Percentiles rank a stretch among this genome's conserved stretches.
Conservation (phyloP, 2,113 vertebrate species). For the Peromyscus leucopus region DNA sequence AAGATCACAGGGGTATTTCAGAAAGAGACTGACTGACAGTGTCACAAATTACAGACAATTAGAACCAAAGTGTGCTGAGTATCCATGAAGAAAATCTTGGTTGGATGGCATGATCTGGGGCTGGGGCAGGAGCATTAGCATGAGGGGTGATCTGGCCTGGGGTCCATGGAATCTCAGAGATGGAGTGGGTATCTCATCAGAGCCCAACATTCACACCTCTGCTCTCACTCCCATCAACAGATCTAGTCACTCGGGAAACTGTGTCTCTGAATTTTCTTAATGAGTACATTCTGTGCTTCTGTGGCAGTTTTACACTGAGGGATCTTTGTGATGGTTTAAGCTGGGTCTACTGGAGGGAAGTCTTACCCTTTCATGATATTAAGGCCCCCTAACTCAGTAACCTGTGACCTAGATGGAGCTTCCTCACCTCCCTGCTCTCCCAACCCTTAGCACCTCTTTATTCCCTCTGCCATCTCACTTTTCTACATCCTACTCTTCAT, state of each 20-base stretch:
- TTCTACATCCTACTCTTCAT: background rate
- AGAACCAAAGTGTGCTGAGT: background rate
- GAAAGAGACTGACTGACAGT: background rate
- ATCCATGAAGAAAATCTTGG: background rate
- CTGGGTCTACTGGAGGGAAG: background rate
- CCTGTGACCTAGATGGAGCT: background rate
- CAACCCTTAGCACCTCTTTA: background rate
- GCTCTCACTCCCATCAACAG: background rate
- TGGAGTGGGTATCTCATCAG: rapidly evolving
- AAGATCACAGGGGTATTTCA: background rate
- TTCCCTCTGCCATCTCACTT: background rate
- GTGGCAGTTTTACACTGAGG: background rate
- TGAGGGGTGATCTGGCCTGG: background rate
- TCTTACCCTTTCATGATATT: background rate
- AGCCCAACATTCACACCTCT: background rate
- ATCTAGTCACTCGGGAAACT: background rate
- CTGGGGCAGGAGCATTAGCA: background rate
- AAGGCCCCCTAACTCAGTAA: background rate
- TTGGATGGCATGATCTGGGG: background rate
- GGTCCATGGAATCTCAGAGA: background rate
- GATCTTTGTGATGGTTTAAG: background rate
- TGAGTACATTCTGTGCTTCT: background rate
- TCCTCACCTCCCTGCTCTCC: background rate
- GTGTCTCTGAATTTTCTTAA: background rate
- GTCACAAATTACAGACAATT: background rate